A percentile compares a stretch with the other conserved stretches of the same genome.
Conservation (phyloP, 2,113 vertebrate species). For the Tricholaema leucomelas region DNA sequence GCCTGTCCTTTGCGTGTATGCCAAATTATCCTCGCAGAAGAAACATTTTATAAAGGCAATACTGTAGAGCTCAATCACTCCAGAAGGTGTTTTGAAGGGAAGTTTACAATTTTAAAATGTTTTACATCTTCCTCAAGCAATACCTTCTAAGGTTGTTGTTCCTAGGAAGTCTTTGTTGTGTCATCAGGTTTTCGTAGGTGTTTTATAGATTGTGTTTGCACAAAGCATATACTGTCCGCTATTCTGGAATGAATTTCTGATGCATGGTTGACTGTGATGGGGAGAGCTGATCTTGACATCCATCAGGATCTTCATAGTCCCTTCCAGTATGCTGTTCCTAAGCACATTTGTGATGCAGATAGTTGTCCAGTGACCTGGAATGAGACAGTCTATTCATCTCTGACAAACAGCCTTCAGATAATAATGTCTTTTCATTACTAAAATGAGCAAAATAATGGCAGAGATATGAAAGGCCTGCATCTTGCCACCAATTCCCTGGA, state of each 20-base stretch:
- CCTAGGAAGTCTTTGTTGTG: background rate
- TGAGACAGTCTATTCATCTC: constrained; percentile 45
- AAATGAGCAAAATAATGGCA: constrained; percentile 39
- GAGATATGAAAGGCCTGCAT: constrained; percentile 10
- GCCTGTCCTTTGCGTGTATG: background rate
- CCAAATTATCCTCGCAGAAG: background rate
- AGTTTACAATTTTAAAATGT: background rate
- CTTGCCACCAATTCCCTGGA: background rate
- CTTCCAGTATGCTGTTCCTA: background rate
- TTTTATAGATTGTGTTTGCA: background rate
- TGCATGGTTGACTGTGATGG: background rate
- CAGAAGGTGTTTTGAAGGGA: background rate
- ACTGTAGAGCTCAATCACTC: background rate
- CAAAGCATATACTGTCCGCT: background rate
- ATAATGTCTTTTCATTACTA: constrained; percentile 28
- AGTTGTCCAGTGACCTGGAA: constrained; percentile 48
- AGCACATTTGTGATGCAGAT: background rate
- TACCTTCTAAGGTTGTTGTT: background rate
- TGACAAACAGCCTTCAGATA: constrained; percentile 54
- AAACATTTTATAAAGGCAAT: background rate
- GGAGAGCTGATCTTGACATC: background rate
- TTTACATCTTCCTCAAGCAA: background rate
- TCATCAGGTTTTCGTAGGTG: background rate
- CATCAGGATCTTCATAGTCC: background rate
- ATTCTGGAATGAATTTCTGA: background rate